A percentile compares a stretch with the other conserved stretches of the same genome.
These are phyloP conservation scores for Nettapus auritus DNA, from an alignment of 2,113 vertebrate genomes.

Conservation along the genomic window DNA sequence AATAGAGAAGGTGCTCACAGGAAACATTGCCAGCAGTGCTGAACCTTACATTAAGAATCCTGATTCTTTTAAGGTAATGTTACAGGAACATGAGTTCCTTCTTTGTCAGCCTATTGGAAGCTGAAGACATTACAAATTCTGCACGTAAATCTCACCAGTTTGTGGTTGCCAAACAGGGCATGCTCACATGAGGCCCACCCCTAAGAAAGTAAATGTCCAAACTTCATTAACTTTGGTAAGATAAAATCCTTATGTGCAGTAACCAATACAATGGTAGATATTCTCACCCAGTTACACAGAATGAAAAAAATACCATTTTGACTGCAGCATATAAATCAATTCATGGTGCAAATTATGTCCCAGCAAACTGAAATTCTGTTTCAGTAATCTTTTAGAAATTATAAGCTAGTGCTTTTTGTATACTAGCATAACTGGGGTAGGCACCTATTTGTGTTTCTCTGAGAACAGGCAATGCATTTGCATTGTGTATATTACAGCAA, in stretches of 20 bases:
- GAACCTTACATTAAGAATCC: constrained; percentile 97
- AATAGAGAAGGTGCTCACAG: constrained; percentile 95
- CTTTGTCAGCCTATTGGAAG: neutral
- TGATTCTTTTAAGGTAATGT: constrained; percentile 92
- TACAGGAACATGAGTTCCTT: neutral
- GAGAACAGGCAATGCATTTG: neutral
- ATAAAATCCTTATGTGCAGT: neutral
- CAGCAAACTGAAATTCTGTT: neutral
- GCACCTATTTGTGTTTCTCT: neutral
- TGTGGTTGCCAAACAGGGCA: neutral
- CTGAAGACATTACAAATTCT: neutral
- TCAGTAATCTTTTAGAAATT: neutral
- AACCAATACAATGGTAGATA: neutral
- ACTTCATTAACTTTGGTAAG: neutral
- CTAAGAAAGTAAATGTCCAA: neutral
- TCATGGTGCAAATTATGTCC: neutral
- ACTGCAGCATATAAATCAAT: neutral
- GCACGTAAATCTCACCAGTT: neutral
- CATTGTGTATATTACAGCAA: neutral
- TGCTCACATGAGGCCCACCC: accelerated
- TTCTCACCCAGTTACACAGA: neutral
- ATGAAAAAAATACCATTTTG: neutral
- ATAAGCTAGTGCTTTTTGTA: accelerated
- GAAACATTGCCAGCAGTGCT: constrained; percentile 90
- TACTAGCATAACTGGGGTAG: accelerated